Evolutionary conservation across 2,113 vertebrate genomes (phyloP).

Genomic region (Terrapene triunguis): DNA sequence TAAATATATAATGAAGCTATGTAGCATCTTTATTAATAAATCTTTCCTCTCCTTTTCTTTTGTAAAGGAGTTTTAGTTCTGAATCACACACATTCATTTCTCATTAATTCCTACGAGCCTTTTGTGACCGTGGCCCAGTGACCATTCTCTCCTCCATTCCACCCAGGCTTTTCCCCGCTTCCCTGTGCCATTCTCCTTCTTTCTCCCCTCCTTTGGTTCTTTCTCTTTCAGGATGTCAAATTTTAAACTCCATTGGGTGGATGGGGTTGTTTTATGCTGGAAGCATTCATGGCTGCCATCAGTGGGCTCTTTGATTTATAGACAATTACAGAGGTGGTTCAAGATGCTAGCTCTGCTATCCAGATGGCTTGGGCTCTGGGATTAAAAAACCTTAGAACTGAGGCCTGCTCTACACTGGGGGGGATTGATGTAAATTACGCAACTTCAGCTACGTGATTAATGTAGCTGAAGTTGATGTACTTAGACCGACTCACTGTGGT

Average conservation of each 20-base stretch:
- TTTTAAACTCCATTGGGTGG: background rate
- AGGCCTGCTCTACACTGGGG: too few relatives aligned
- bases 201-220: background rate
- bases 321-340: background rate
- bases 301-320: background rate
- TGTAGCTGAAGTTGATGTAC: too few relatives aligned
- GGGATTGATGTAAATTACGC: too few relatives aligned
- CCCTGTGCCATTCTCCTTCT: background rate
- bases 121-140: background rate
- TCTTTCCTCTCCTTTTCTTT: background rate
- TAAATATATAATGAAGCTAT: background rate
- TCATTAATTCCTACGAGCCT: background rate
- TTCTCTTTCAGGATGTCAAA: background rate
- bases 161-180: background rate
- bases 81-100: background rate
- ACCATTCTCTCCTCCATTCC: background rate
- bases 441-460: too few relatives aligned
- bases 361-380: background rate
- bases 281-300: background rate
- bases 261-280: background rate
- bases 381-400: background rate
- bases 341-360: background rate
- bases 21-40: background rate
- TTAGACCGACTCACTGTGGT: too few relatives aligned
- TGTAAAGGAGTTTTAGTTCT: background rate